A percentile compares a stretch with the other conserved stretches of the same genome.
phyloP scores from a whole-genome alignment of 2,113 vertebrate species.

The Colaptes auratus region DNA sequence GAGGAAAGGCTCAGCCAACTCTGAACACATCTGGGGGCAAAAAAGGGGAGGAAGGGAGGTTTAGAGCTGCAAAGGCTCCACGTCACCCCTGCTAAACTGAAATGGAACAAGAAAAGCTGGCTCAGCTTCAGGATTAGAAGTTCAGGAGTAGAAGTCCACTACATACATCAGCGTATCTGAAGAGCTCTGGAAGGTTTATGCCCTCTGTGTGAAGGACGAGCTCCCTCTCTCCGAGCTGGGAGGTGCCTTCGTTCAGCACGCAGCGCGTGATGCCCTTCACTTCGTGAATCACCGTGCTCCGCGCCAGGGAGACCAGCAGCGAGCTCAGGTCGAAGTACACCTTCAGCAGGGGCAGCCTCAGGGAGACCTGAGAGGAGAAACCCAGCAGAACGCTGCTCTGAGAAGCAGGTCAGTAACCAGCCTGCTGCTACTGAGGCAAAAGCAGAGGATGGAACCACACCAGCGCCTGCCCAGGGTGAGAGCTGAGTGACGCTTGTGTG shows the following conservation, averaged over 20 bases:
- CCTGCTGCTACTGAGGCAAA: too few relatives aligned
- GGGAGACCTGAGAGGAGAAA: constrained; percentile 75
- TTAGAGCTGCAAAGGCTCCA: neutral
- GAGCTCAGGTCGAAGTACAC: constrained; percentile 91
- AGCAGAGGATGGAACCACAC: too few relatives aligned
- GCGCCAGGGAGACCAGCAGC: constrained; percentile 81
- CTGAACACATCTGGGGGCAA: neutral
- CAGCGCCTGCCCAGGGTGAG: too few relatives aligned
- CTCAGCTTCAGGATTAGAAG: neutral
- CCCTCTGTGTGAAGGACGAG: constrained; percentile 88
- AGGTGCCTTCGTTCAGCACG: constrained; percentile 84
- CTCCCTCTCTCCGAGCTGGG: constrained; percentile 76
- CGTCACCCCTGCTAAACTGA: neutral
- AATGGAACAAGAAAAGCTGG: neutral
- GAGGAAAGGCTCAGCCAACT: constrained; percentile 1
- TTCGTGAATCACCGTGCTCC: constrained; percentile 82
- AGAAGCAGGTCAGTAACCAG: neutral
- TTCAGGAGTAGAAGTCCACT: accelerated
- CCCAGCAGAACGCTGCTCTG: accelerated
- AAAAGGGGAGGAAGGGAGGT: neutral
- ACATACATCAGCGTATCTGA: constrained; percentile 85
- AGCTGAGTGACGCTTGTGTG: neutral
- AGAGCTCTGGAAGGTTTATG: constrained; percentile 92
- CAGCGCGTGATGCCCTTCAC: constrained; percentile 90
- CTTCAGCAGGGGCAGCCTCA: constrained; percentile 85